Evolutionary conservation across 2,888 invertebrate genomes (phyloP), one percentile per base, ranked within the genome.

Genomic region (Tolmerus cingulatus): DNA sequence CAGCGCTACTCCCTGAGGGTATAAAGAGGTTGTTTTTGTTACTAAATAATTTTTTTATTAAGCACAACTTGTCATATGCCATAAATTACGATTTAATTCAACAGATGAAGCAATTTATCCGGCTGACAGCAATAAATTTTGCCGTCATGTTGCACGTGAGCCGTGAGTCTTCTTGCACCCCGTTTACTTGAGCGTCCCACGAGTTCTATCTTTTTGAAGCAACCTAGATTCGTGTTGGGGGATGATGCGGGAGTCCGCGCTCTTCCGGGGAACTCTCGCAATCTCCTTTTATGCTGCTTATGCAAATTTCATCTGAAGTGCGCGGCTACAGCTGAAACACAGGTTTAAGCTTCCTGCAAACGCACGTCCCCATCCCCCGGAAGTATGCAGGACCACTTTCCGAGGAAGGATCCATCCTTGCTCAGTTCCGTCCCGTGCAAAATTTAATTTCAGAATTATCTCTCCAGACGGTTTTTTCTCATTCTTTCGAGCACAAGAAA

Each of bases 401-500:
- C 19, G 23, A 23, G 12, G 37, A 76, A n/a, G 76, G 23, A 43
- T 23, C 43, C 40, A 12, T 40, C 46, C 40, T 43, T 78, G 40
- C 30, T 78, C 16, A 37, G 40, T 78, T 40, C 37, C 37, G 8
- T 40, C 23, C 43, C 78, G 8, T 14, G 43, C 46, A 43, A 78
- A 78, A 78, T 78, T 79, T 46, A 79, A 51, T 79, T 79, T 46
- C 23, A 79, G n/a, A 79, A 40, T 51, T 79, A 30, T 79, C 12
- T 27, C 51, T 27, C 27, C 46, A 34, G 30, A 46, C 23, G 30
- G 27, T 16, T 51, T 27, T 46, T 27, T 46, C 40, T 14, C 51
- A 51, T 66, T 66, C 51, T 55, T 51, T 79, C 23, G 5, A 8
- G 16, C 27, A 30, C 46, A 51, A 79, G 23, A 12, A 46, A 34